Evolutionary conservation across 2,797 vertebrate species (phyloP).

Genomic region (Psittacula echo): DNA sequence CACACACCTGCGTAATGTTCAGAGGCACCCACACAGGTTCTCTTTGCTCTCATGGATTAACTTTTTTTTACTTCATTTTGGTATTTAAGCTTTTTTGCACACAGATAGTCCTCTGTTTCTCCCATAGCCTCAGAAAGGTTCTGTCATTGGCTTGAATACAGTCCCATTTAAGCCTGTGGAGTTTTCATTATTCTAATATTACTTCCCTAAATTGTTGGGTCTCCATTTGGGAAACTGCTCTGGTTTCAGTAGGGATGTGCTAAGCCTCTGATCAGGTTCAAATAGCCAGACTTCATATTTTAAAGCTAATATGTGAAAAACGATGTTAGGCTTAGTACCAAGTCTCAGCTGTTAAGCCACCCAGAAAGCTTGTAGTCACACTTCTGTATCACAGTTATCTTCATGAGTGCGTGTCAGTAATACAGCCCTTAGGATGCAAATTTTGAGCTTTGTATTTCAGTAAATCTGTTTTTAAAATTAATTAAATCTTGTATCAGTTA

Average conservation of each 20-base stretch:
- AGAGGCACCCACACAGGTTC: background rate
- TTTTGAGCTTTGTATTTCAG: background rate
- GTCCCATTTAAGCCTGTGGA: background rate
- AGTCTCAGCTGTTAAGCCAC: background rate
- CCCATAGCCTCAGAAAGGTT: background rate
- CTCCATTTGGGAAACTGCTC: background rate
- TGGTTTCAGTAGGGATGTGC: background rate
- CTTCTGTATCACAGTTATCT: background rate
- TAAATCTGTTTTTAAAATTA: background rate
- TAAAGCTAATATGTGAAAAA: background rate
- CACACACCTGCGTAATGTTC: background rate
- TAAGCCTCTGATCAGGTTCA: background rate
- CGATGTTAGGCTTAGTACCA: background rate
- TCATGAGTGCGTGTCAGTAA: background rate
- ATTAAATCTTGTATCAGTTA: background rate
- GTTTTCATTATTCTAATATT: background rate
- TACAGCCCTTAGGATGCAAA: background rate
- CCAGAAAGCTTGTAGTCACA: background rate
- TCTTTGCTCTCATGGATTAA: background rate
- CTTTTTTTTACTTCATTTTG: background rate
- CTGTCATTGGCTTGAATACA: background rate
- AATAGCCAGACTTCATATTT: background rate
- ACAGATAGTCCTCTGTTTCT: background rate
- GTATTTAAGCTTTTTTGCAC: background rate
- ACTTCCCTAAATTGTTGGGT: background rate